These are phyloP conservation scores for Brassicogethes aeneus DNA, from an alignment of 2,888 invertebrate genomes.

Conservation along the genomic window DNA sequence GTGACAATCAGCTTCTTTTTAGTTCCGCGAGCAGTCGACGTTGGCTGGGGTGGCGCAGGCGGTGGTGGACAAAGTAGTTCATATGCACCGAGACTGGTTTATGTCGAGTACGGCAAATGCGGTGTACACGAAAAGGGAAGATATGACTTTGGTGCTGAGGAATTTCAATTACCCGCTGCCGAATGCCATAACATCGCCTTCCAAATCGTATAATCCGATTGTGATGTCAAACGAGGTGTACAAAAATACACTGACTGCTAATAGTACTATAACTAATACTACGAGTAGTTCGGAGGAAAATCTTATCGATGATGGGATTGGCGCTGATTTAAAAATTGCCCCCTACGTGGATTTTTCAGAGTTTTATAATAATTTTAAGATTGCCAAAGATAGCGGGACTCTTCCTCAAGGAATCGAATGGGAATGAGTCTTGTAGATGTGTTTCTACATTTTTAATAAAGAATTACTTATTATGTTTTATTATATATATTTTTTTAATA, in stretches of 20 bases:
- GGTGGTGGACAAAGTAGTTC: slow-evolving; percentile 73
- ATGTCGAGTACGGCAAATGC: slow-evolving; percentile 46
- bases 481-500: too few species aligned
- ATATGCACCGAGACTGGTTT: slow-evolving; percentile 73
- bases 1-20: too few species aligned
- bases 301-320: slow-evolving; percentile 34
- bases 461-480: too few species aligned
- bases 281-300: slow-evolving; percentile 30
- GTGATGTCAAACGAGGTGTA: slow-evolving; percentile 25
- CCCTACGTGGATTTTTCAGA: slow-evolving; percentile 80
- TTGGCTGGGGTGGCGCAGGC: slow-evolving; percentile 77
- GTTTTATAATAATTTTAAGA: slow-evolving; percentile 65
- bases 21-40: slow-evolving; percentile 70
- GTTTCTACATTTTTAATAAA: too few species aligned
- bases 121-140: slow-evolving; percentile 56
- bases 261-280: slow-evolving; percentile 36
- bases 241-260: slow-evolving; percentile 31
- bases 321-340: slow-evolving; percentile 58
- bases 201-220: slow-evolving; percentile 55
- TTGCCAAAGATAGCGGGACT: slow-evolving; percentile 55
- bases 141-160: slow-evolving; percentile 75
- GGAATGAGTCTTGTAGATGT: neutral
- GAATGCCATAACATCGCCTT: slow-evolving; percentile 49
- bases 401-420: slow-evolving; percentile 53
- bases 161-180: slow-evolving; percentile 78